Percentiles rank a stretch among this genome's conserved stretches.
These are phyloP conservation scores for Brachionus angularis DNA, from an alignment of 1,140 invertebrate species.

Conservation along the genomic window DNA sequence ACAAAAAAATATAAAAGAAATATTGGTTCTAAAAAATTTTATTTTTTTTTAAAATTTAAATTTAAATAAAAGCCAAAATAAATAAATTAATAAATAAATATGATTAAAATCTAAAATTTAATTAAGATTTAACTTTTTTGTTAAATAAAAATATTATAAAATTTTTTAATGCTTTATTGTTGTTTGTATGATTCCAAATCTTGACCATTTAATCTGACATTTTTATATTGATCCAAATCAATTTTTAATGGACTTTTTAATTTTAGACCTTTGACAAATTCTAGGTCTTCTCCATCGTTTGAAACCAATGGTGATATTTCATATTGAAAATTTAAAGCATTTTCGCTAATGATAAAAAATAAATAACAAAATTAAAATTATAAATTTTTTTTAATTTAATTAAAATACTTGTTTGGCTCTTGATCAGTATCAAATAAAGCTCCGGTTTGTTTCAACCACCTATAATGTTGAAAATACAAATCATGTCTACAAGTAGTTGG, in stretches of 20 bases:
- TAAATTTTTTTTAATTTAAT: constrained; percentile 55
- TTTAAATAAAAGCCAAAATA: too few species aligned
- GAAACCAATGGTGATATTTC: constrained; percentile 88
- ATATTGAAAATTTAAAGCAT: too few species aligned
- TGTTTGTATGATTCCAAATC: background rate
- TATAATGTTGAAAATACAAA: constrained; percentile 73
- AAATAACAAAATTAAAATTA: too few species aligned
- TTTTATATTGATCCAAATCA: background rate
- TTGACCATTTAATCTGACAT: constrained; percentile 1
- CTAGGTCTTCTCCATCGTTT: constrained; percentile 69
- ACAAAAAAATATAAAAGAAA: too few species aligned
- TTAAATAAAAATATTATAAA: background rate
- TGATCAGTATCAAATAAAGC: background rate
- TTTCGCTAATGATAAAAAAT: too few species aligned
- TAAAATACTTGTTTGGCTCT: constrained; percentile 48
- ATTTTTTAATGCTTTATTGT: background rate
- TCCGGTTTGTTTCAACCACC: constrained; percentile 65
- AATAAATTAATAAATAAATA: too few species aligned
- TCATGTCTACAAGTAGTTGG: constrained; percentile 77
- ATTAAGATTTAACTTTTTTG: too few species aligned
- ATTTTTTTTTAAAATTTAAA: too few species aligned
- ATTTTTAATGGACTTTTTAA: background rate
- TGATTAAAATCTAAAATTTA: too few species aligned
- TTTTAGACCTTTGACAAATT: background rate
- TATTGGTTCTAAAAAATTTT: too few species aligned